Base-by-base conservation (phyloP, 92 coral and sea anemone genomes). In the Virgularia gustaviana region DNA sequence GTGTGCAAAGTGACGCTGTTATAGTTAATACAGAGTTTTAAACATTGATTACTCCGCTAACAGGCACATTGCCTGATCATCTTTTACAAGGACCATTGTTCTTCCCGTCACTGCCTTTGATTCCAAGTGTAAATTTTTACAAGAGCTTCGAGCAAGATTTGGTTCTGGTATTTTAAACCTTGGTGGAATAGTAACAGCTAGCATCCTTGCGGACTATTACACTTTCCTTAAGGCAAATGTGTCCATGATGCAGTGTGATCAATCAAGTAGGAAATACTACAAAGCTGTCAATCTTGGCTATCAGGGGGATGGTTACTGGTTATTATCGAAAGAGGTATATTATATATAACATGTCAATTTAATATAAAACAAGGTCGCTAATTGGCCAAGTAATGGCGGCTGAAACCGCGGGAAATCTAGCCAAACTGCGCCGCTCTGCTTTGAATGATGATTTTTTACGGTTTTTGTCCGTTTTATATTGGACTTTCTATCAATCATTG, bases 141-240 rank as follows among this genome's bases (percentile, higher is more conserved):
- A 38, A 44, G 81, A 76, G 43, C 27, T 76, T 6, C 44, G 81
- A 31, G 57, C 72, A 9, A 62, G 81, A 35, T 76, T 76, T 76
- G 81, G 81, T 7, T 76, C 81, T 8, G 81, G 60, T 2, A n/a
- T 76, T 29, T 49, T 64, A n/a, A 76, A 76, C 35, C 58, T 76
- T 19, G 81, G 81, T 22, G 81, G 81, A 45, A 56, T 65, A 60
- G 75, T 76, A 30, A 44, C 81, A 2, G 57, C 75, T 5, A 76
- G 81, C 39, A 49, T 41, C 9, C 36, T 76, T 2, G 51, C 81
- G 3, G 74, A 76, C 36, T 76, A 76, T 25, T 64, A 76, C 47
- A 30, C 81, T 1, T 76, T 49, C 44, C 27, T 47, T 13, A 76
- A 76, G 35, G 38, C 34, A 30, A 73, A 76, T 23, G n/a, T 76